Conservation (phyloP, 2,888 invertebrate genomes). For the Brachylomia viminalis region DNA sequence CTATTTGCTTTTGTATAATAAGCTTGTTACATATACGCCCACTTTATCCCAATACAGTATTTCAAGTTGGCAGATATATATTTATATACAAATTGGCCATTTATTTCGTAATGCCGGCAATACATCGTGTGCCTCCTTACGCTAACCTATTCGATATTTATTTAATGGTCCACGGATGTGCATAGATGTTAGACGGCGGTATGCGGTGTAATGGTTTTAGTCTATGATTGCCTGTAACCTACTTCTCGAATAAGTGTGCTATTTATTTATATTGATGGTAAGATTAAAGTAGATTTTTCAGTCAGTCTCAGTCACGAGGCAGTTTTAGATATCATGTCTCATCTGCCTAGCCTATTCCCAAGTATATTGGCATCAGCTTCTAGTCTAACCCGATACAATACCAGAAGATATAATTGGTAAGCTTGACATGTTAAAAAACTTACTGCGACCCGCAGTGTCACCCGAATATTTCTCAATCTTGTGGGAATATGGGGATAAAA, state of each 20-base stretch:
- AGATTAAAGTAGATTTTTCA: background rate
- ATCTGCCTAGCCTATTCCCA: background rate
- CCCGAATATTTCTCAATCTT: too few species aligned
- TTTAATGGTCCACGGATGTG: constrained; percentile 70
- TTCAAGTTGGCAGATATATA: constrained; percentile 70
- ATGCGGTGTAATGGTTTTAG: constrained; percentile 26
- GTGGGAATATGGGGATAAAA: too few species aligned
- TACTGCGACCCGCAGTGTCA: too few species aligned
- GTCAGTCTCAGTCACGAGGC: background rate
- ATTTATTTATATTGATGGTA: constrained; percentile 21
- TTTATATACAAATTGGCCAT: constrained; percentile 78
- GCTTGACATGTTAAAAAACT: too few species aligned
- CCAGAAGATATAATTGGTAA: background rate
- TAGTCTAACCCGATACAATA: background rate
- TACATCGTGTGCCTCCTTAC: constrained; percentile 69
- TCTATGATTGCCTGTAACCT: constrained; percentile 13
- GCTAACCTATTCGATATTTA: constrained; percentile 74
- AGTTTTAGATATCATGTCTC: background rate
- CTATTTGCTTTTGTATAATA: constrained; percentile 28
- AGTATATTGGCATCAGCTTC: background rate
- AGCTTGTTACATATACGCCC: constrained; percentile 48
- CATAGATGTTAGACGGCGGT: constrained; percentile 53
- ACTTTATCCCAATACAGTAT: constrained; percentile 66
- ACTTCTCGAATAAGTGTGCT: constrained; percentile 16
- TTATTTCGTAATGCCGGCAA: constrained; percentile 71